Evolutionary conservation across 2,888 invertebrate species (phyloP).

Genomic region (Macrosiphum euphorbiae): DNA sequence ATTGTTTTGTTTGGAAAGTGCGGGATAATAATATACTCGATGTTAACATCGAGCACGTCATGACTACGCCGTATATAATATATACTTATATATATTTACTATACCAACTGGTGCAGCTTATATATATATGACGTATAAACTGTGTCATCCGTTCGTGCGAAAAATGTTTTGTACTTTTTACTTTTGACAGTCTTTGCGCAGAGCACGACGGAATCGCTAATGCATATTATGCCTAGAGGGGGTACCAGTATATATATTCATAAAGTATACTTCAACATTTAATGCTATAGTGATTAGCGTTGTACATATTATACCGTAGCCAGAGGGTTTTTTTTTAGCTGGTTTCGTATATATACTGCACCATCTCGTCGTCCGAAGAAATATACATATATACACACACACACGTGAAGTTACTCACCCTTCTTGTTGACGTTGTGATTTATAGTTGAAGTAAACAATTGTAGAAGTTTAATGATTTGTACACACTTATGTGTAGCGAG

Average conservation of each 20-base stretch:
- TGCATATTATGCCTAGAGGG: conserved; percentile 19
- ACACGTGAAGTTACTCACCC: not conserved
- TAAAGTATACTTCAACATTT: not conserved
- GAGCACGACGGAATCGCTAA: not conserved
- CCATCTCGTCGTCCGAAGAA: not conserved
- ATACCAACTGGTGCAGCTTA: not conserved
- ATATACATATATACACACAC: no score
- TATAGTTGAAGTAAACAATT: not conserved
- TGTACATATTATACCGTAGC: not conserved
- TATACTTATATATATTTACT: not conserved
- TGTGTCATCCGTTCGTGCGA: not conserved
- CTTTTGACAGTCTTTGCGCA: not conserved
- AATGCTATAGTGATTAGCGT: not conserved
- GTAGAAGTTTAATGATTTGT: conserved; percentile 17
- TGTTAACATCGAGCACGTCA: not conserved
- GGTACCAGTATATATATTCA: not conserved
- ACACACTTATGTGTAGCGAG: not conserved
- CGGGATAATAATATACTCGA: not conserved
- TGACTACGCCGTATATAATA: no score
- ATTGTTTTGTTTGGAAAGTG: not conserved
- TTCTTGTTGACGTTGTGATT: not conserved
- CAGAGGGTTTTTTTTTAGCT: not conserved
- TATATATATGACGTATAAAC: not conserved
- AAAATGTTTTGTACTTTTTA: conserved; percentile 19
- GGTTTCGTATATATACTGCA: not conserved